Percentiles rank a stretch among this genome's conserved stretches.
Conservation (phyloP, 2,888 invertebrate genomes). For the Polyploca ridens region DNA sequence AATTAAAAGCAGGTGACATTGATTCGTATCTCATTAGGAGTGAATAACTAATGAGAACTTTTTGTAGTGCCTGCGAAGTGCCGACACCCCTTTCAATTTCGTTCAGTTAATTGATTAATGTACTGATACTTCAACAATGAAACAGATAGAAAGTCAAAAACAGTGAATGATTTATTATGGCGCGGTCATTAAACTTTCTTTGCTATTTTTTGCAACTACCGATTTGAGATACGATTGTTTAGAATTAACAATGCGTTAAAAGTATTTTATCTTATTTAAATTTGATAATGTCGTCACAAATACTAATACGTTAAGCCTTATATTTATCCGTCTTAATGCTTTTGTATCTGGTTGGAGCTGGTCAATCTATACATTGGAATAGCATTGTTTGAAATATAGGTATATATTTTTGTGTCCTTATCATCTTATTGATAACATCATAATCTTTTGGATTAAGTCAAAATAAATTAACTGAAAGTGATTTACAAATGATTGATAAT, state of each 20-base stretch:
- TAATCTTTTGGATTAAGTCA: not conserved
- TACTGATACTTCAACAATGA: slow-evolving; percentile 55
- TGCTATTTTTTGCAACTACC: slow-evolving; percentile 28
- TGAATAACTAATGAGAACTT: slow-evolving; percentile 40
- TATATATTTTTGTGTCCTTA: too few relatives aligned
- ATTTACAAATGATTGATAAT: slow-evolving; percentile 9
- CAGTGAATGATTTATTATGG: slow-evolving; percentile 39
- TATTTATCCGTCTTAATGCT: too few relatives aligned
- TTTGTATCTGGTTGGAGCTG: too few relatives aligned
- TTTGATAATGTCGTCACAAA: slow-evolving; percentile 46
- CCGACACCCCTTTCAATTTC: slow-evolving; percentile 63
- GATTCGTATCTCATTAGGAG: slow-evolving; percentile 24
- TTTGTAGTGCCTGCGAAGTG: slow-evolving; percentile 38
- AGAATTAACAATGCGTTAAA: slow-evolving; percentile 31
- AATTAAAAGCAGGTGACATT: slow-evolving; percentile 19
- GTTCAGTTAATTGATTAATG: slow-evolving; percentile 72
- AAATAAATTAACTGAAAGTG: slow-evolving; percentile 6
- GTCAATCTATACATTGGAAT: too few relatives aligned
- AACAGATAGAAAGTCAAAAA: slow-evolving; percentile 50
- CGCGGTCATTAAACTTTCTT: slow-evolving; percentile 55
- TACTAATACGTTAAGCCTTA: slow-evolving; percentile 19
- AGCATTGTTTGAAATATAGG: too few relatives aligned
- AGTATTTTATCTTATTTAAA: slow-evolving; percentile 35
- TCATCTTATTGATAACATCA: not conserved
- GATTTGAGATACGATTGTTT: slow-evolving; percentile 37